Base-by-base conservation (phyloP, 2,797 vertebrate species). In the Melanotaenia nigrans region DNA sequence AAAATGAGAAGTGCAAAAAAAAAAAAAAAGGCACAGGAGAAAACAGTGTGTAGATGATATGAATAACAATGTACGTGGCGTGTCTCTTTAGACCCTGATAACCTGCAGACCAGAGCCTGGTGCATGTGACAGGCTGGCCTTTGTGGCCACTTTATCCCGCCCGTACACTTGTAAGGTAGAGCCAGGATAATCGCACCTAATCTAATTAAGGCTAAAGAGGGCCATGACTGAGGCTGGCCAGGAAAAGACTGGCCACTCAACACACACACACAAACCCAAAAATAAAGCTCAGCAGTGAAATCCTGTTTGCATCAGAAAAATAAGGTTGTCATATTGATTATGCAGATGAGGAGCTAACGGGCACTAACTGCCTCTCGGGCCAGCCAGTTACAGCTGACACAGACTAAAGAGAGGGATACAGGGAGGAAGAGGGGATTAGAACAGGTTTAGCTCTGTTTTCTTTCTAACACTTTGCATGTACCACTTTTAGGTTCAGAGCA, bases 271-370 rank as follows among this genome's bases (percentile, higher is more conserved):
- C 71, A 65, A 67, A 60, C 72, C 71, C 75, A 73, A 86, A 85
- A 80, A 87, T 85, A 95, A 95, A 96, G 95, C 95, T 97, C 95
- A 93, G 93, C 94, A 93, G 93, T 95, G 89, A 96, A 97, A 96
- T 97, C 96, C 95, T 95, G 95, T 97, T 97, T 96, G 96, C 95
- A 95, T 96, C 95, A 95, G 95, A 97, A 96, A 97, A 96, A 97
- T 96, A 96, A 97, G 96, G 96, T 97, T 98, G 97, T 98, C 97
- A 97, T 98, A 98, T 98, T 96, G 97, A 99, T 99, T 99, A 98
- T 99, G 96, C 96, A 98, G 91, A 98, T 97, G 75, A 89, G 84
- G 62, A 75, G 42, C 88, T 89, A 93, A 92, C 90, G 86, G 92
- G 85, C 90, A 91, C 65, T 90, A 94, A 95, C 94, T 93, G 95